Evolutionary conservation across 2,888 invertebrate genomes (phyloP).

Genomic region (Phengaris alcon): DNA sequence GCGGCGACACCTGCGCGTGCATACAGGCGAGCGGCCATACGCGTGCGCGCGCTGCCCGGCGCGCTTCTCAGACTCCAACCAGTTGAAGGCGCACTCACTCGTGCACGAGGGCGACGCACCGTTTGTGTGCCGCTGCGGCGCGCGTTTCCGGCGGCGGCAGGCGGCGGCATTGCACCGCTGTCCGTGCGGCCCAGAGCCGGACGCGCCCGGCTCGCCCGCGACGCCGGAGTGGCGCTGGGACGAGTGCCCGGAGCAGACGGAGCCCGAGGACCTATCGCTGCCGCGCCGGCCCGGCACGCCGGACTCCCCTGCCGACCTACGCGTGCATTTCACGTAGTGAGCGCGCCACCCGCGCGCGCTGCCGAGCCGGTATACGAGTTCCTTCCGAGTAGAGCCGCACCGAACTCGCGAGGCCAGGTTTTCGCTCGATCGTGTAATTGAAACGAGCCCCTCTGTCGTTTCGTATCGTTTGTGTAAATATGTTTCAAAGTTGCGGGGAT

Average conservation of each 20-base stretch:
- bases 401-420: conserved; percentile 39
- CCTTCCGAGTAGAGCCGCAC: conserved; percentile 80
- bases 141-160: conserved; percentile 90
- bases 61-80: conserved; percentile 94
- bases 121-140: conserved; percentile 89
- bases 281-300: conserved; percentile 73
- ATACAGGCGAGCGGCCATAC: conserved; percentile 95
- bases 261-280: conserved; percentile 94
- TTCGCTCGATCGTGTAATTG: conserved; percentile 36
- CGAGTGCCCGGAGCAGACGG: conserved; percentile 89
- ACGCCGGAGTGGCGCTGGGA: conserved; percentile 72
- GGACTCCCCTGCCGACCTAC: conserved; percentile 74
- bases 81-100: conserved; percentile 92
- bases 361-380: conserved; percentile 87
- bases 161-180: conserved; percentile 93
- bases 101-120: conserved; percentile 95
- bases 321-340: conserved; percentile 73
- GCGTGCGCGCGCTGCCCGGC: conserved; percentile 91
- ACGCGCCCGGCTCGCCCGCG: conserved; percentile 70
- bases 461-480: conserved; percentile 20
- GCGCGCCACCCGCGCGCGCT: conserved; percentile 47
- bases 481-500: background rate
- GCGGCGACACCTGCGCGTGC: conserved; percentile 91
- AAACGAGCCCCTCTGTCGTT: background rate
- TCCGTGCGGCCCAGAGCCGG: conserved; percentile 67